Evolutionary conservation across 1,140 invertebrate genomes (phyloP).

Genomic region (Brachionus manjavacas): DNA sequence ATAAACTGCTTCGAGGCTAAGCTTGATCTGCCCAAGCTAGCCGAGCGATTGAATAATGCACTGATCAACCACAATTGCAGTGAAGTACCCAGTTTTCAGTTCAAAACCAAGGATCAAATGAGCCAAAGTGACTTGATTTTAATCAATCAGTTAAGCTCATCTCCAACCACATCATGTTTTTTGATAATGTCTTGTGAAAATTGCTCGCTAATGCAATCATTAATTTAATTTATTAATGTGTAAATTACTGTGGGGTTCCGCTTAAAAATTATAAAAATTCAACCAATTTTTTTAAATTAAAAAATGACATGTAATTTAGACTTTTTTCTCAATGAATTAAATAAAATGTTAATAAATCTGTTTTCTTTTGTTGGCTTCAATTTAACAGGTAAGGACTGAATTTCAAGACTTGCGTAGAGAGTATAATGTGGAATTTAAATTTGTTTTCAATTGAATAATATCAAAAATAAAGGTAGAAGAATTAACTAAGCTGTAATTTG

Average conservation of each 20-base stretch:
- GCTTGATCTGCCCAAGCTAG: neutral
- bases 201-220: neutral
- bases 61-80: neutral
- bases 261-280: neutral
- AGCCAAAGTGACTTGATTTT: neutral
- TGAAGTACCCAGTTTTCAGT: constrained; percentile 10
- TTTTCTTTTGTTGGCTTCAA: neutral
- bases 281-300: neutral
- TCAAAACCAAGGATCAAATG: constrained; percentile 30
- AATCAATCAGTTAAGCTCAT: neutral
- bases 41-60: neutral
- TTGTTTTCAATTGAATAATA: neutral
- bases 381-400: neutral
- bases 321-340: constrained; percentile 11
- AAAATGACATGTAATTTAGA: neutral
- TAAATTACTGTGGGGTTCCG: neutral
- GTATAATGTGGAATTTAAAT: neutral
- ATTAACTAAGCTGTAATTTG: neutral
- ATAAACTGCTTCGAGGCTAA: neutral
- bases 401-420: neutral
- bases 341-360: neutral
- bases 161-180: neutral
- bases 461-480: neutral
- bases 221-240: constrained; percentile 7
- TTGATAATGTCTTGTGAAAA: constrained; percentile 19